Evolutionary conservation across 2,113 vertebrate genomes (phyloP).

Genomic region (Proterorhinus semilunaris): DNA sequence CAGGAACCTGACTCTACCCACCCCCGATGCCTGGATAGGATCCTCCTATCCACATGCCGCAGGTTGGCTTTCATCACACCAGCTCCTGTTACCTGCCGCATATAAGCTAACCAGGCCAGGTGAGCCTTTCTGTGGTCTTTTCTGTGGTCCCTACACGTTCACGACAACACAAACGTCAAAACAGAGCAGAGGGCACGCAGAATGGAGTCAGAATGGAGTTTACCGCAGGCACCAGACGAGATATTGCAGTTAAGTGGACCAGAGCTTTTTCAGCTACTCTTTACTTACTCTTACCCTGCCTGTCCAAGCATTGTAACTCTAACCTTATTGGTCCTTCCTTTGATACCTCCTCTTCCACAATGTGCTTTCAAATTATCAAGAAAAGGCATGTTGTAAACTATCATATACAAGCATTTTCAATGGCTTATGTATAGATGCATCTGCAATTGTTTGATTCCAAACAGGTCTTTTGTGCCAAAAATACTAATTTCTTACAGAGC

Average conservation of each 20-base stretch:
- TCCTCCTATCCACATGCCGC: constrained; percentile 55
- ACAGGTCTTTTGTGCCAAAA: too few species aligned
- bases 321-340: constrained; percentile 29
- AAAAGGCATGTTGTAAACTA: too few species aligned
- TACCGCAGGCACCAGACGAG: constrained; percentile 67
- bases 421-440: too few species aligned
- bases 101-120: constrained; percentile 77
- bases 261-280: constrained; percentile 40
- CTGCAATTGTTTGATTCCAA: too few species aligned
- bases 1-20: constrained; percentile 72
- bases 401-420: too few species aligned
- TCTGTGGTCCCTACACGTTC: constrained; percentile 27
- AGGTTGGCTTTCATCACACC: constrained; percentile 73
- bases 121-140: constrained; percentile 41
- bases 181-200: constrained; percentile 3
- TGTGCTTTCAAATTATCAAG: neutral
- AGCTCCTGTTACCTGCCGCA: constrained; percentile 76
- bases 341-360: constrained; percentile 2
- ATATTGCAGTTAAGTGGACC: constrained; percentile 80
- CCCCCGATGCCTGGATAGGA: neutral
- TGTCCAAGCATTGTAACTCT: constrained; percentile 40
- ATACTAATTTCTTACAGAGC: too few species aligned
- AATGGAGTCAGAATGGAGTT: constrained; percentile 76
- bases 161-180: constrained; percentile 32
- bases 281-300: constrained; percentile 32